These are phyloP conservation scores for Lindbergichthys nudifrons DNA, from an alignment of 2,797 vertebrate genomes.

Conservation along the genomic window DNA sequence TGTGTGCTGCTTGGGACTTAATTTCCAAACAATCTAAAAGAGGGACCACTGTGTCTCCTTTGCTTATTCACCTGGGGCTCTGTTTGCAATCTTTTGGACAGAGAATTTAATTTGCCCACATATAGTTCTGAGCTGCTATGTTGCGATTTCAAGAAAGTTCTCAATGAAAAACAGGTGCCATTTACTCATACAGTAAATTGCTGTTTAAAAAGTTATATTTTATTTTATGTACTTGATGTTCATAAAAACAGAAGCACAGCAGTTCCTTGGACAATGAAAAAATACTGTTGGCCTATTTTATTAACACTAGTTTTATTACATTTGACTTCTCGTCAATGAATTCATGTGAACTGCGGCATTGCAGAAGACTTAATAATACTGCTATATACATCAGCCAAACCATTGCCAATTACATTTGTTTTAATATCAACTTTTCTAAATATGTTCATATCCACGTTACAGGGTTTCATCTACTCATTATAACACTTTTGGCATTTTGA, in stretches of 20 bases:
- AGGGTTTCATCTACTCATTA: no score
- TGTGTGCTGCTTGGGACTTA: background rate
- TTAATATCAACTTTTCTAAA: no score
- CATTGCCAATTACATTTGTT: background rate
- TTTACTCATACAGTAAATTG: background rate
- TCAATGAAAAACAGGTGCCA: background rate
- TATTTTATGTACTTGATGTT: background rate
- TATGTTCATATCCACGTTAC: no score
- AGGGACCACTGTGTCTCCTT: no score
- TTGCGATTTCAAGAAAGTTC: background rate
- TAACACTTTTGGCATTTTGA: no score
- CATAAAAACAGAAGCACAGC: background rate
- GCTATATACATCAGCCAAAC: background rate
- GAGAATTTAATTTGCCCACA: background rate
- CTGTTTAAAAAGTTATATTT: background rate
- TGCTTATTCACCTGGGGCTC: background rate
- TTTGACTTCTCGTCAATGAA: background rate
- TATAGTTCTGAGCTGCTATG: background rate
- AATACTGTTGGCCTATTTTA: background rate
- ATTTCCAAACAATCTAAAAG: constrained; percentile 10
- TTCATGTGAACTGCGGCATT: background rate
- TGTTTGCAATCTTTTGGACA: background rate
- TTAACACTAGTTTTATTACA: background rate
- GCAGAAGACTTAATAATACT: background rate
- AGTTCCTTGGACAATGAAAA: background rate